Conservation (phyloP, 2,113 vertebrate genomes). For the Equus quagga region DNA sequence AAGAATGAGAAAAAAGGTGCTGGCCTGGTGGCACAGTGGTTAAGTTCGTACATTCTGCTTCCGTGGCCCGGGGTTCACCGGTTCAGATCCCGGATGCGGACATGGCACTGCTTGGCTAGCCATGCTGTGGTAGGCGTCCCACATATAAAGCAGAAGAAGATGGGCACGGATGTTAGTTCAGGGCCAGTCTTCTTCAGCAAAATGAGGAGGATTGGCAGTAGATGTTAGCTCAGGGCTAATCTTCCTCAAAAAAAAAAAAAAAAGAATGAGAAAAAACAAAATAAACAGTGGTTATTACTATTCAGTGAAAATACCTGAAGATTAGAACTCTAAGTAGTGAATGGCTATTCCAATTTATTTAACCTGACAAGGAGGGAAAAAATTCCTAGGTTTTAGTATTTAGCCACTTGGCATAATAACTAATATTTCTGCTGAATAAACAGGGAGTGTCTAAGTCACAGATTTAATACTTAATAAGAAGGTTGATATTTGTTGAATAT, state of each 20-base stretch:
- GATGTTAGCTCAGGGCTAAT: too few species aligned
- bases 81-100: too few species aligned
- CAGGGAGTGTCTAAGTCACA: neutral
- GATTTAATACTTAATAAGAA: neutral
- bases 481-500: neutral
- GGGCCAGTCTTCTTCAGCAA: too few species aligned
- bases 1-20: neutral
- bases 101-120: too few species aligned
- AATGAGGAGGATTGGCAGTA: too few species aligned
- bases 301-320: neutral
- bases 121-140: too few species aligned
- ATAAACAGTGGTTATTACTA: neutral
- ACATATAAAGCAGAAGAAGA: too few species aligned
- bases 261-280: neutral
- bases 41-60: too few species aligned
- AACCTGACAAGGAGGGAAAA: neutral
- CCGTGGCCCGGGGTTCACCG: too few species aligned
- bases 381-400: neutral
- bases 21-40: too few species aligned
- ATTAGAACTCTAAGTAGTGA: fast-evolving
- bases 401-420: neutral
- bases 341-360: neutral
- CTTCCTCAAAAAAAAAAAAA: neutral
- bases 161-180: too few species aligned
- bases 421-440: neutral